Conservation (phyloP, 2,113 vertebrate genomes). For the Piaya cayana region DNA sequence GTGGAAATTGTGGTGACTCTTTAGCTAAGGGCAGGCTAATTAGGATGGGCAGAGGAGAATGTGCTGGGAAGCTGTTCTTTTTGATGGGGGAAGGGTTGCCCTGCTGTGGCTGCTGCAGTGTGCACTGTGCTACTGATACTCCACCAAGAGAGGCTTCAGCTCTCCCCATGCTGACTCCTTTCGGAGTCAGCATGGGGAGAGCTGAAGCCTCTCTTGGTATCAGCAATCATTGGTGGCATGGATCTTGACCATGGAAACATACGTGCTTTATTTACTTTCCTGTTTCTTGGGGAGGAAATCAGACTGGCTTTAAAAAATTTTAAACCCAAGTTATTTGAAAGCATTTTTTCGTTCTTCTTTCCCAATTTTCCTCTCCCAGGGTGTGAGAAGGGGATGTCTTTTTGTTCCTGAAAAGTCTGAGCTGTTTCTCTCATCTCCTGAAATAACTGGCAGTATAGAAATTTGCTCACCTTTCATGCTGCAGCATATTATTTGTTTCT, state of each 20-base stretch:
- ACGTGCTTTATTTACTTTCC: neutral
- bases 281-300: neutral
- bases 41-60: neutral
- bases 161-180: neutral
- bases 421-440: neutral
- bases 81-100: neutral
- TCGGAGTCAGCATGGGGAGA: too few relatives aligned
- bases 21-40: slow-evolving; percentile 33
- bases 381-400: neutral
- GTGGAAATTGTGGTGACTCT: slow-evolving; percentile 37
- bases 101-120: neutral
- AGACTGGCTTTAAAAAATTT: neutral
- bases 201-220: too few relatives aligned
- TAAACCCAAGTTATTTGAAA: neutral
- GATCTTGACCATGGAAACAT: neutral
- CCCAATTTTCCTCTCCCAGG: neutral
- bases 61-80: neutral
- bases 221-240: neutral
- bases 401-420: neutral
- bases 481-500: neutral
- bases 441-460: neutral
- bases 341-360: neutral
- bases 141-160: neutral
- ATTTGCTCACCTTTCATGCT: neutral
- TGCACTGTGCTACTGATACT: neutral